phyloP scores from a whole-genome alignment of 2,113 vertebrate genomes.

The Cheilinus undulatus region DNA sequence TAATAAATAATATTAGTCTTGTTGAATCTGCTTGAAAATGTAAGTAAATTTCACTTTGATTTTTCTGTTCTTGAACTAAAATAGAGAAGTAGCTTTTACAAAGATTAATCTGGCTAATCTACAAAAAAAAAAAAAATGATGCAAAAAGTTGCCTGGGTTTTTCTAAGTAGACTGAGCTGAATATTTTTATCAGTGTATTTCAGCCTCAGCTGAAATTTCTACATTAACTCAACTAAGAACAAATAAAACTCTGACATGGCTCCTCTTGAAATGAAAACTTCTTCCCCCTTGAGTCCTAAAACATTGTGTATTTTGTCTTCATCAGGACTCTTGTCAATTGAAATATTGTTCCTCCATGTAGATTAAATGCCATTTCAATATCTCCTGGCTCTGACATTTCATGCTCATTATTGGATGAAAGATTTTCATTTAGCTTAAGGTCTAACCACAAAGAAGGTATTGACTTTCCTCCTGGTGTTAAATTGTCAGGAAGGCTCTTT shows the following conservation, averaged over 20 bases:
- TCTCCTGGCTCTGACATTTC: conserved; percentile 78
- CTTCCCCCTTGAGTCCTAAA: conserved; percentile 31
- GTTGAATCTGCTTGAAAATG: too few relatives aligned
- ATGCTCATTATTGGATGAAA: conserved; percentile 73
- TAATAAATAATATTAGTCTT: too few relatives aligned
- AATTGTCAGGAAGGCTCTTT: conserved; percentile 46
- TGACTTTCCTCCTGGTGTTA: conserved; percentile 58
- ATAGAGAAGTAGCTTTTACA: too few relatives aligned
- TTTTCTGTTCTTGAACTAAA: too few relatives aligned
- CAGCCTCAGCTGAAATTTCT: background rate
- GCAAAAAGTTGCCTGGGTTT: too few relatives aligned
- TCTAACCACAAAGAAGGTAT: conserved; percentile 67
- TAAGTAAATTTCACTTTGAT: too few relatives aligned
- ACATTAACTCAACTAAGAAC: background rate
- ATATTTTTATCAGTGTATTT: too few relatives aligned
- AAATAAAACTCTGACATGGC: background rate
- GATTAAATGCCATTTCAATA: conserved; percentile 76
- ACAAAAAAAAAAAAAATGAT: too few relatives aligned
- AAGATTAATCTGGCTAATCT: too few relatives aligned
- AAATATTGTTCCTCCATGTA: conserved; percentile 60
- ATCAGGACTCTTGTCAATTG: conserved; percentile 53
- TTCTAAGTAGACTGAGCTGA: too few relatives aligned
- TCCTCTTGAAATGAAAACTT: conserved; percentile 31
- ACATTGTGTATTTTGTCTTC: conserved; percentile 47
- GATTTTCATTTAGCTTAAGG: conserved; percentile 77